phyloP scores from a whole-genome alignment of 2,113 vertebrate species.

The Pagrus major region DNA sequence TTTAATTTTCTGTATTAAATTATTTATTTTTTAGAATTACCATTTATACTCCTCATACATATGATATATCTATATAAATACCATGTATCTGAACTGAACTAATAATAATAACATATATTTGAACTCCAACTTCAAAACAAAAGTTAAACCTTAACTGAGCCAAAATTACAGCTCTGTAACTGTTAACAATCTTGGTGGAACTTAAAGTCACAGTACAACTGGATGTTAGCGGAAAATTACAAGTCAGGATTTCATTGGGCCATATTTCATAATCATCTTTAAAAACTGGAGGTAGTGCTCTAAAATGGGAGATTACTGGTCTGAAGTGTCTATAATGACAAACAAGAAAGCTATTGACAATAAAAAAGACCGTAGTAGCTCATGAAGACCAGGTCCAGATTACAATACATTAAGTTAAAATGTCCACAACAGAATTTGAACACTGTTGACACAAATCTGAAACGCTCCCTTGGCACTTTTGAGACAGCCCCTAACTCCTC shows the following conservation, averaged over 20 bases:
- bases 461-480: background rate
- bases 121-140: too few relatives aligned
- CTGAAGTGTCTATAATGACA: background rate
- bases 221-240: too few relatives aligned
- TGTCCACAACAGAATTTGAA: background rate
- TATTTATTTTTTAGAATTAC: too few relatives aligned
- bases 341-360: background rate
- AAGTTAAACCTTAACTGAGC: too few relatives aligned
- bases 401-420: conserved; percentile 13
- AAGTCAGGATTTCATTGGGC: too few relatives aligned
- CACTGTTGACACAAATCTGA: background rate
- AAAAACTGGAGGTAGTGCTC: background rate
- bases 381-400: background rate
- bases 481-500: too few relatives aligned
- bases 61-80: too few relatives aligned
- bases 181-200: too few relatives aligned
- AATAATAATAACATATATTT: too few relatives aligned
- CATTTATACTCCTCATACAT: background rate
- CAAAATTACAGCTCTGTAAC: too few relatives aligned
- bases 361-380: background rate
- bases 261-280: background rate
- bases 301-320: background rate
- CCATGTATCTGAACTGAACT: background rate
- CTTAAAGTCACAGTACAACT: too few relatives aligned
- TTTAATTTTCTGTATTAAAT: background rate